Evolutionary conservation across 1,140 invertebrate species (phyloP).

Genomic region (Marisa cornuarietis): DNA sequence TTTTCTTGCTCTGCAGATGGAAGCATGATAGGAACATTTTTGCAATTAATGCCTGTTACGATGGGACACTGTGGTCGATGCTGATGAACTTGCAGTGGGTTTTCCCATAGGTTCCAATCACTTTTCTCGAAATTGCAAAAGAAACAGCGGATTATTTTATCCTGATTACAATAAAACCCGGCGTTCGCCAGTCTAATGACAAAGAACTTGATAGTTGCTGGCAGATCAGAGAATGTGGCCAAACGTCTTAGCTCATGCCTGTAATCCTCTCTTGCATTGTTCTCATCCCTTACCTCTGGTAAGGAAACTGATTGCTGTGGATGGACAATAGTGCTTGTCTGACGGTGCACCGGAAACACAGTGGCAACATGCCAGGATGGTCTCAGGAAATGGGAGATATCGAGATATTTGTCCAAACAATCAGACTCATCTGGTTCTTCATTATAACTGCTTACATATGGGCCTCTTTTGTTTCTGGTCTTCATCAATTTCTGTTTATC

Average conservation of each 20-base stretch:
- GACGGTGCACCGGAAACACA: no score
- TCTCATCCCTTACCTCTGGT: no score
- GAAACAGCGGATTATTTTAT: constrained; percentile 33
- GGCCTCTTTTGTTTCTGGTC: no score
- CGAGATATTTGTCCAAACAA: no score
- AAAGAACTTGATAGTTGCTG: constrained; percentile 72
- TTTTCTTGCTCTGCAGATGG: neutral
- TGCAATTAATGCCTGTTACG: constrained; percentile 19
- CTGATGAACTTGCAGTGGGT: constrained; percentile 29
- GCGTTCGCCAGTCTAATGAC: constrained; percentile 82
- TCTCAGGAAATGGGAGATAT: no score
- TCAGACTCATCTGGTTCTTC: no score
- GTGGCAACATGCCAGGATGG: no score
- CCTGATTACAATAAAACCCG: constrained; percentile 36
- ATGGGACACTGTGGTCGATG: constrained; percentile 30
- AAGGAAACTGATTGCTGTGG: no score
- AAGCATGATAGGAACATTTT: constrained; percentile 26
- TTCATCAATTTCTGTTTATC: no score
- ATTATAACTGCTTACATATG: no score
- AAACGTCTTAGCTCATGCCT: constrained; percentile 67
- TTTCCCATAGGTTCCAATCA: constrained; percentile 34
- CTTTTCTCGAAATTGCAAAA: constrained; percentile 33
- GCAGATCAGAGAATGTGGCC: constrained; percentile 72
- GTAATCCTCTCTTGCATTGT: neutral
- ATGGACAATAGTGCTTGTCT: no score